A percentile compares a stretch with the other conserved stretches of the same genome.
Conservation (phyloP, 2,113 vertebrate genomes). For the Brachyhypopomus gauderio region DNA sequence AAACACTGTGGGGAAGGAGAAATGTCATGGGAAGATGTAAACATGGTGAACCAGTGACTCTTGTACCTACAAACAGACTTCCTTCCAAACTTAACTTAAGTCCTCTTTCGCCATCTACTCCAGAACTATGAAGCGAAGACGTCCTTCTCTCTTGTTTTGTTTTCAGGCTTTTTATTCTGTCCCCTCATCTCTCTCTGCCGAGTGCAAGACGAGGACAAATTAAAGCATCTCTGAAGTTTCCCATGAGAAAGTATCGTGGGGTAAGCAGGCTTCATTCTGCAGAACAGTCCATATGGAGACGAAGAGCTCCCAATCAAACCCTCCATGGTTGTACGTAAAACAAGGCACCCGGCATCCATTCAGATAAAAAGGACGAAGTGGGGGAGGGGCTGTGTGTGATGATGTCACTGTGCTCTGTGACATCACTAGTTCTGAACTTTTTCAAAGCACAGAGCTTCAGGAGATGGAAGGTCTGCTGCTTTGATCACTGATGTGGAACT, state of each 20-base stretch:
- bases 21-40: conserved; percentile 80
- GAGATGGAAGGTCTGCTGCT: background rate
- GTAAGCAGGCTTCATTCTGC: background rate
- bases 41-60: conserved; percentile 66
- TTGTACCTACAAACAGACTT: conserved; percentile 74
- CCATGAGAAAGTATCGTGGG: conserved; percentile 53
- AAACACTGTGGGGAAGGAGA: conserved; percentile 68
- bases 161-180: conserved; percentile 30
- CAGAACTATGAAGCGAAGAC: conserved; percentile 19
- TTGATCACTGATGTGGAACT: conserved; percentile 23
- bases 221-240: conserved; percentile 47
- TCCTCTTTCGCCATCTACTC: conserved; percentile 1
- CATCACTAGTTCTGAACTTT: conserved; percentile 3
- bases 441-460: conserved; percentile 3
- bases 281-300: background rate
- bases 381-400: background rate
- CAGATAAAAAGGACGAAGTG: background rate
- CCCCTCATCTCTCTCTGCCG: conserved; percentile 10
- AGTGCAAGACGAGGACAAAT: conserved; percentile 46
- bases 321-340: background rate
- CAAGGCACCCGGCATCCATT: background rate
- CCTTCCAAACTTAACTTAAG: conserved; percentile 50
- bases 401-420: background rate
- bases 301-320: background rate
- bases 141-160: conserved; percentile 29